Conservation (phyloP, 2,888 invertebrate genomes). For the Synanthedon myopaeformis region DNA sequence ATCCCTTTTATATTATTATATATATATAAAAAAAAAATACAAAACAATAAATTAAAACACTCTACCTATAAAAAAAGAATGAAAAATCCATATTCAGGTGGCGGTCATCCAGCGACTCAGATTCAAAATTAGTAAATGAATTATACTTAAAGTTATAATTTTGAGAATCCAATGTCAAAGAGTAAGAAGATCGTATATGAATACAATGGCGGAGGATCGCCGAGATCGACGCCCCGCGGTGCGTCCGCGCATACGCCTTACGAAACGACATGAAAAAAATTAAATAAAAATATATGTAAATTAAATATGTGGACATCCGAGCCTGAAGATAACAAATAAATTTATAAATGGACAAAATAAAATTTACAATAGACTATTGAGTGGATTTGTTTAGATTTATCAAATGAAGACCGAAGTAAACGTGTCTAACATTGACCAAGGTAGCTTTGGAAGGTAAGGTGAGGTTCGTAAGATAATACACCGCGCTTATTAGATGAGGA, state of each 20-base stretch:
- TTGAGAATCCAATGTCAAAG: slow-evolving; percentile 54
- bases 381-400: neutral
- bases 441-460: too few species aligned
- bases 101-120: neutral
- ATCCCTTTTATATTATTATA: too few species aligned
- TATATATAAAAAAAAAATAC: too few species aligned
- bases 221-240: slow-evolving; percentile 45
- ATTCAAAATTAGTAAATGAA: slow-evolving; percentile 26
- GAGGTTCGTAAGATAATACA: too few species aligned
- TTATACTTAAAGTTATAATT: slow-evolving; percentile 56
- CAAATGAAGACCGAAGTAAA: too few species aligned
- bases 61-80: too few species aligned
- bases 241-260: slow-evolving; percentile 40
- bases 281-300: slow-evolving; percentile 62
- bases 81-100: too few species aligned
- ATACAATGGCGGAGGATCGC: slow-evolving; percentile 51
- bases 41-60: too few species aligned
- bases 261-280: slow-evolving; percentile 52
- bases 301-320: slow-evolving; percentile 52
- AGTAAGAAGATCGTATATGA: slow-evolving; percentile 52
- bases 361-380: neutral
- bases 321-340: slow-evolving; percentile 30
- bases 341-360: slow-evolving; percentile 9
- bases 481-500: too few species aligned
- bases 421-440: too few species aligned